phyloP scores from a whole-genome alignment of 2,113 vertebrate species.

The Loxodonta africana region DNA sequence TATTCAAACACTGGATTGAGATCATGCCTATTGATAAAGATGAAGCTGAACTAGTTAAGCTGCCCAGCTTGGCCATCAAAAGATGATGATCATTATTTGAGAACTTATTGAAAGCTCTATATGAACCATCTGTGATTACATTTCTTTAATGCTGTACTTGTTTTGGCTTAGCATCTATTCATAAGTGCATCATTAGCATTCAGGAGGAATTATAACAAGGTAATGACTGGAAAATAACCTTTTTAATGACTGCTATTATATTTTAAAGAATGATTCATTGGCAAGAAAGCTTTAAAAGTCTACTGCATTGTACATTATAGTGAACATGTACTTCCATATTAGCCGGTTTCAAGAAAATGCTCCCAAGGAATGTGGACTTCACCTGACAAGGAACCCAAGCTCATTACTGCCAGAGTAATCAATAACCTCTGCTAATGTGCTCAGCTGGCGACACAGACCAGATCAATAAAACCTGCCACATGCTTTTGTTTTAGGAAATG shows the following conservation, averaged over 20 bases:
- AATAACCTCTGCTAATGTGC: conserved; percentile 90
- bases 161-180: conserved; percentile 78
- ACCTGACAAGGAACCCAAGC: conserved; percentile 86
- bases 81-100: conserved; percentile 51
- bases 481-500: conserved; percentile 92
- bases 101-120: conserved; percentile 59
- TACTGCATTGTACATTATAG: conserved; percentile 25
- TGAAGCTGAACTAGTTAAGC: neutral
- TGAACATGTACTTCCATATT: conserved; percentile 59
- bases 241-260: conserved; percentile 83
- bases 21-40: neutral
- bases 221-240: conserved; percentile 85
- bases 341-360: conserved; percentile 65
- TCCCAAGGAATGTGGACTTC: conserved; percentile 78
- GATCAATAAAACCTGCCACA: conserved; percentile 91
- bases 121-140: conserved; percentile 57
- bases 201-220: conserved; percentile 82
- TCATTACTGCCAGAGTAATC: conserved; percentile 87
- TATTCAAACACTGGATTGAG: neutral
- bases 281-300: conserved; percentile 78
- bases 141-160: neutral
- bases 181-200: conserved; percentile 84
- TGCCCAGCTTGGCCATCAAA: conserved; percentile 35
- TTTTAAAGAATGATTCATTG: conserved; percentile 77
- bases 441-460: conserved; percentile 88